These are phyloP conservation scores for Adelognathus sp. DNA, from an alignment of 2,888 invertebrate species.

Conservation along the genomic window DNA sequence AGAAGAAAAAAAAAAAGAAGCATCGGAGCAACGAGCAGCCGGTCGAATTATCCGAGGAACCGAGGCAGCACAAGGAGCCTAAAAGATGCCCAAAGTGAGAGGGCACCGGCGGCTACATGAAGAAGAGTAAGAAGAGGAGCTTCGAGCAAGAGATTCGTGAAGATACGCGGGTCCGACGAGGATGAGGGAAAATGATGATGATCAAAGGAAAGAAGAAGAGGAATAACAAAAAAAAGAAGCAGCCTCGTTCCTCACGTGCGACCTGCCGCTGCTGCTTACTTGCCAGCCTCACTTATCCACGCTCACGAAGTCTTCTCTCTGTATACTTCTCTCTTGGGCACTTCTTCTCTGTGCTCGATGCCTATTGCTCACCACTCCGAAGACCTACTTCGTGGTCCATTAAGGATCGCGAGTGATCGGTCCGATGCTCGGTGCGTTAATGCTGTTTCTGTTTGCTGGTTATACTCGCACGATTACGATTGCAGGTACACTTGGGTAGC, in stretches of 20 bases:
- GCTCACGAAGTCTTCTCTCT: conserved; percentile 11
- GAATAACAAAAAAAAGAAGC: conserved; percentile 2
- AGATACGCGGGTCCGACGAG: conserved; percentile 7
- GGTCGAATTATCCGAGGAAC: conserved; percentile 2
- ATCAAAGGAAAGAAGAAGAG: conserved; percentile 10
- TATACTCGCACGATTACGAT: conserved; percentile 7
- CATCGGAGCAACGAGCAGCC: neutral
- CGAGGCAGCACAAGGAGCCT: neutral
- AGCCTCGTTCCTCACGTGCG: conserved; percentile 35
- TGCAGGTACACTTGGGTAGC: neutral
- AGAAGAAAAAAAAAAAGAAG: conserved; percentile 19
- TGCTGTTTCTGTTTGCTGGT: neutral
- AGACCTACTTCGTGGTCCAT: conserved; percentile 76
- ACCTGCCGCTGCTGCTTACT: too few species aligned
- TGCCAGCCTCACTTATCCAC: conserved; percentile 21
- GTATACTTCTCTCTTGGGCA: conserved; percentile 60
- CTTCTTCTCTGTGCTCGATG: conserved; percentile 58
- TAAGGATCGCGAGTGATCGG: conserved; percentile 66
- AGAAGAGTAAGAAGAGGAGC: too few species aligned
- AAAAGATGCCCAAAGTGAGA: conserved; percentile 14
- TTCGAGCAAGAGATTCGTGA: neutral
- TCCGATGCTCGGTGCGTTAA: conserved; percentile 31
- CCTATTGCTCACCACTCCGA: conserved; percentile 52
- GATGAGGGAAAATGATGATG: conserved; percentile 13
- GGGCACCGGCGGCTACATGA: neutral